phyloP scores from a whole-genome alignment of 1,140 invertebrate genomes.

The Papilio machaon region DNA sequence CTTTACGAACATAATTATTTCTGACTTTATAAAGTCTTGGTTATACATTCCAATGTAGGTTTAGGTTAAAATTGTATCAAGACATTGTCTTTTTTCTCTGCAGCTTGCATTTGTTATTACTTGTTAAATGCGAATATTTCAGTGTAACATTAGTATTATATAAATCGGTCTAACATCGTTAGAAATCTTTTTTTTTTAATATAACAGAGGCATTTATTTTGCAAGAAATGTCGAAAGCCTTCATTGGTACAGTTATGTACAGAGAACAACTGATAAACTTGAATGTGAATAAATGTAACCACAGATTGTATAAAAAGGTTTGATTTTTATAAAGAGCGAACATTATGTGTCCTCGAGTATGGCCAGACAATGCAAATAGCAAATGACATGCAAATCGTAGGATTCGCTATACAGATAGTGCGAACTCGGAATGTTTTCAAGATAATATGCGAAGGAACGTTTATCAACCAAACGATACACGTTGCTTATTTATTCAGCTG shows the following conservation, averaged over 20 bases:
- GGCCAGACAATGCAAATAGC: background rate
- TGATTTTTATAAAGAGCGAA: background rate
- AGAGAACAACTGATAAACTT: background rate
- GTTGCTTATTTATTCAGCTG: constrained; percentile 19
- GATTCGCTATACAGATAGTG: constrained; percentile 13
- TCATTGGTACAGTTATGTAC: background rate
- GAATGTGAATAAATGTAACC: background rate
- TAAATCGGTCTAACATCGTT: no score
- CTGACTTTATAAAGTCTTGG: no score
- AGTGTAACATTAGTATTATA: no score
- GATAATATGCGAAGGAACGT: background rate
- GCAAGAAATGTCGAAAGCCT: background rate
- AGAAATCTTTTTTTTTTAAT: no score
- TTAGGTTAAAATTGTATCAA: no score
- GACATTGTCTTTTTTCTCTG: no score
- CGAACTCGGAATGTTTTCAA: constrained; percentile 12
- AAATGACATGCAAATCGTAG: constrained; percentile 11
- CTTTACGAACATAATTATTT: background rate
- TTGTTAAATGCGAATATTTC: no score
- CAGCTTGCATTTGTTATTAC: no score
- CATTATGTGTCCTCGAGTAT: background rate
- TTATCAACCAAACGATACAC: background rate
- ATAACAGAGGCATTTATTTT: background rate
- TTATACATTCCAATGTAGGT: no score
- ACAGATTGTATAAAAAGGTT: background rate